Base-by-base conservation (phyloP, 1,140 invertebrate species). In the Sarcophaga peregrina region DNA sequence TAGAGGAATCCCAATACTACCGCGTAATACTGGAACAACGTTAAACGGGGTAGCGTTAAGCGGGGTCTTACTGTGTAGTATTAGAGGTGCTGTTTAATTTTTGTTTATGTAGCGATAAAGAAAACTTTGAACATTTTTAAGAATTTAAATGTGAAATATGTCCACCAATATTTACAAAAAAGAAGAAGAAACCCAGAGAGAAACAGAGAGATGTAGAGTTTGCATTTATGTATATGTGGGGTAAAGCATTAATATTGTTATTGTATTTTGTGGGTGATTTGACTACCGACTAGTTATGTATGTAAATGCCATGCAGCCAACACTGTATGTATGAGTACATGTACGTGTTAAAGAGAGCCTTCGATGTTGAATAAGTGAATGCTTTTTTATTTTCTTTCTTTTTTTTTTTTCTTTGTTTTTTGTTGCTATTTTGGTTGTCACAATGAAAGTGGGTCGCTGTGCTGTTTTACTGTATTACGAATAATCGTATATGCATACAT, bases 361-460 rank as follows among this genome's bases (percentile, higher is more conserved):
- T 37, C 8, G 62, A 20, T 20, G 17, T 68, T 68, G 62, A 68
- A n/a, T 58, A 58, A 58, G 54, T 68, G 62, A 68, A 68, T 68
- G 62, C 20, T 68, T 17, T 58, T 72, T 20, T 75, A 46, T 75
- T 9, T 45, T 5, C 25, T 37, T 37, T 37, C 11, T 46, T 13
- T 75, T 74, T 45, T 75, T 17, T 78, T 37, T 37, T 37, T 75
- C 46, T 75, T 9, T 45, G 0, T 46, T 75, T 13, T 75, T 74
- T 45, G 45, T 17, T 78, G 75, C 75, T 78, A 47, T 48, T 58
- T 68, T 78, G 75, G n/a, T 52, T 78, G 75, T 78, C 75, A 50
- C 75, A 78, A 78, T 52, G 75, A 78, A 78, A 78, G 75, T 78
- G 50, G 75, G 75, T 78, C 75, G 75, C 75, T n/a, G 75, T 78